Evolutionary conservation across 2,888 invertebrate species (phyloP).

Genomic region (Ephialtes manifestator): DNA sequence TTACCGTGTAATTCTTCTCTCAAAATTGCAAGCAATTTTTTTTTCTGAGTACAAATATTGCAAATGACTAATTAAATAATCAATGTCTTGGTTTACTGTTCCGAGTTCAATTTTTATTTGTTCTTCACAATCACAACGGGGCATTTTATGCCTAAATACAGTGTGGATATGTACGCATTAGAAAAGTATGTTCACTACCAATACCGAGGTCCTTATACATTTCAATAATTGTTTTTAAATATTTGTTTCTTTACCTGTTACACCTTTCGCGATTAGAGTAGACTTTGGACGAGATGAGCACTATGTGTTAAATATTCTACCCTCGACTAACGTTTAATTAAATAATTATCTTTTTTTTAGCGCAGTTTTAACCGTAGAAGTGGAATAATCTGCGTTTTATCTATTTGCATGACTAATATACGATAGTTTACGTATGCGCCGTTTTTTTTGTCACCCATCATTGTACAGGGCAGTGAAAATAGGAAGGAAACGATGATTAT

Average conservation of each 20-base stretch:
- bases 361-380: slow-evolving; percentile 29
- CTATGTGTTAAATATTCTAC: slow-evolving; percentile 48
- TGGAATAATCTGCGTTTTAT: neutral
- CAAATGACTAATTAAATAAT: neutral
- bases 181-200: slow-evolving; percentile 77
- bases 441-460: slow-evolving; percentile 51
- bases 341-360: slow-evolving; percentile 33
- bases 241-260: slow-evolving; percentile 40
- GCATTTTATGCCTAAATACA: slow-evolving; percentile 74
- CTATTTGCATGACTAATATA: slow-evolving; percentile 48
- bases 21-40: no score
- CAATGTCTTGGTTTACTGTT: slow-evolving; percentile 31
- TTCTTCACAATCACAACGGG: slow-evolving; percentile 78
- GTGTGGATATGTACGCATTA: slow-evolving; percentile 79
- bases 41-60: neutral
- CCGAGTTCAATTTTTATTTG: slow-evolving; percentile 62
- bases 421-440: slow-evolving; percentile 55
- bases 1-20: slow-evolving; percentile 29
- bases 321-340: slow-evolving; percentile 41
- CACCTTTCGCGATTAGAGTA: slow-evolving; percentile 73
- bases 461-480: slow-evolving; percentile 57
- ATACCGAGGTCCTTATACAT: slow-evolving; percentile 67
- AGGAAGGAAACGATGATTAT: slow-evolving; percentile 44
- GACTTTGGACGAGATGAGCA: slow-evolving; percentile 74
- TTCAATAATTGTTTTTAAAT: slow-evolving; percentile 60